These are phyloP conservation scores for Thumatha senex DNA, from an alignment of 2,888 invertebrate species.

Conservation along the genomic window DNA sequence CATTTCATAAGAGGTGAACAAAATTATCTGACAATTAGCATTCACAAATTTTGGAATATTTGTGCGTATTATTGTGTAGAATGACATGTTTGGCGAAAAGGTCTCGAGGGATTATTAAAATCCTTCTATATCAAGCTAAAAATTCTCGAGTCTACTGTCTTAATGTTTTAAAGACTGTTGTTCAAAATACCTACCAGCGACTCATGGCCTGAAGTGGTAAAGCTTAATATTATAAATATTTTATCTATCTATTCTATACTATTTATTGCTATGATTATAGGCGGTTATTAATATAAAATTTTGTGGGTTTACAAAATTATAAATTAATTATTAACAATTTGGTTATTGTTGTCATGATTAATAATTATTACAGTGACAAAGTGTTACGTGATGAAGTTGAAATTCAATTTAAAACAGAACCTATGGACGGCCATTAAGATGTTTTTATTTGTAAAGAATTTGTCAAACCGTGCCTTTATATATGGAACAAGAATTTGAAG, in stretches of 20 bases:
- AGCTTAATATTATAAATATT: slow-evolving; percentile 69
- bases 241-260: slow-evolving; percentile 76
- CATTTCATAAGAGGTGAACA: slow-evolving; percentile 13
- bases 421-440: slow-evolving; percentile 66
- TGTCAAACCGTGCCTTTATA: slow-evolving; percentile 44
- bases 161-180: slow-evolving; percentile 15
- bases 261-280: slow-evolving; percentile 83
- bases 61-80: slow-evolving; percentile 58
- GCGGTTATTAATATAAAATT: slow-evolving; percentile 75
- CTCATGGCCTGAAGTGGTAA: slow-evolving; percentile 50
- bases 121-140: background rate
- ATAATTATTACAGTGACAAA: slow-evolving; percentile 22
- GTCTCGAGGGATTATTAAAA: slow-evolving; percentile 6
- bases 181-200: slow-evolving; percentile 48
- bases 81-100: slow-evolving; percentile 2
- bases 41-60: slow-evolving; percentile 31
- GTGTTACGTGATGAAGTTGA: slow-evolving; percentile 38
- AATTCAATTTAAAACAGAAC: slow-evolving; percentile 36
- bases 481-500: slow-evolving; percentile 21
- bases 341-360: slow-evolving; percentile 12
- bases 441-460: slow-evolving; percentile 34
- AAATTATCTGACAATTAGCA: slow-evolving; percentile 16
- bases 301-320: slow-evolving; percentile 65
- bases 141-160: background rate
- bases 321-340: slow-evolving; percentile 48